phyloP scores from a whole-genome alignment of 1,140 invertebrate genomes.

The Manduca sexta region DNA sequence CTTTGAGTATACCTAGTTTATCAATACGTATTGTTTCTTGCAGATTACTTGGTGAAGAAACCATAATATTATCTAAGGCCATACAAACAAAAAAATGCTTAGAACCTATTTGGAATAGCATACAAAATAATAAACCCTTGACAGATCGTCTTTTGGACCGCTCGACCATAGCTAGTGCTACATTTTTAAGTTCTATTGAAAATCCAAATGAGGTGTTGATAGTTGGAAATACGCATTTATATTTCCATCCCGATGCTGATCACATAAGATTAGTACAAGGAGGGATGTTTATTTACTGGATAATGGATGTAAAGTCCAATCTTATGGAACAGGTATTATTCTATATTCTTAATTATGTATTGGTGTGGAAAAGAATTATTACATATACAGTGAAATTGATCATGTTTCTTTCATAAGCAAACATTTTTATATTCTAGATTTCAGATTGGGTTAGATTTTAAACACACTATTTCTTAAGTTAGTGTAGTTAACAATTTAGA shows the following conservation, averaged over 20 bases:
- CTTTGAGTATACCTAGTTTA: conserved; percentile 1
- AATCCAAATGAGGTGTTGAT: conserved; percentile 77
- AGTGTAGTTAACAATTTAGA: no score
- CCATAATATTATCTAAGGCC: conserved; percentile 75
- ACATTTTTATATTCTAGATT: no score
- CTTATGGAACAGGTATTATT: conserved; percentile 64
- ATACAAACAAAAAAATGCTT: conserved; percentile 73
- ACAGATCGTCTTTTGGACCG: conserved; percentile 76
- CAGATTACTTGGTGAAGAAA: conserved; percentile 40
- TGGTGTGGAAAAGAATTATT: no score
- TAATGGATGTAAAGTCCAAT: conserved; percentile 62
- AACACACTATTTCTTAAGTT: no score
- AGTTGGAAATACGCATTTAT: conserved; percentile 93
- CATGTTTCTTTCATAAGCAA: no score
- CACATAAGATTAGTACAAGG: conserved; percentile 89
- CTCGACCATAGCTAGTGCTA: conserved; percentile 77
- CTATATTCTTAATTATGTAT: no score
- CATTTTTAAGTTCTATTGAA: conserved; percentile 77
- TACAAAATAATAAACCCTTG: conserved; percentile 76
- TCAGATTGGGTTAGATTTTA: no score
- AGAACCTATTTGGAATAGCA: conserved; percentile 73
- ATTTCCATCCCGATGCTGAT: conserved; percentile 91
- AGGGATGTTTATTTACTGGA: conserved; percentile 76
- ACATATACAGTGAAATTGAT: no score
- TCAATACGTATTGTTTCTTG: conserved; percentile 12